A percentile compares a stretch with the other conserved stretches of the same genome.
Conservation (phyloP, 1,140 invertebrate species). For the Megathymus violae region DNA sequence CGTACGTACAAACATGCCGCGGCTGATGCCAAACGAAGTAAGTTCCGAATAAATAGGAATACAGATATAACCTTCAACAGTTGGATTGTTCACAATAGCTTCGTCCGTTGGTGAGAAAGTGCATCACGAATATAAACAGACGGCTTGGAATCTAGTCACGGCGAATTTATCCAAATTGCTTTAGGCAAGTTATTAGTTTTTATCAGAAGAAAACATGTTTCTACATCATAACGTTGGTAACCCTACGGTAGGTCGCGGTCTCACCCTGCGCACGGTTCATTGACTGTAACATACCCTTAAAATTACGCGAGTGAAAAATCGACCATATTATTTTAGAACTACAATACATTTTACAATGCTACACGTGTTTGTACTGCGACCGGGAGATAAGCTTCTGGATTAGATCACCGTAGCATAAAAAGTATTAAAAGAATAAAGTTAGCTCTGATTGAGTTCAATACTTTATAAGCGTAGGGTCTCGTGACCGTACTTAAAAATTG, state of each 20-base stretch:
- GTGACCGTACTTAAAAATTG: slow-evolving; percentile 10
- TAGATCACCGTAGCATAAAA: slow-evolving; percentile 64
- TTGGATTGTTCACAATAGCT: too few relatives aligned
- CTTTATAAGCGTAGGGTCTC: slow-evolving; percentile 32
- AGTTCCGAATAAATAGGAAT: too few relatives aligned
- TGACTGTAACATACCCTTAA: slow-evolving; percentile 54
- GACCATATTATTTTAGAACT: slow-evolving; percentile 33
- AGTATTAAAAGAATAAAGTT: slow-evolving; percentile 61
- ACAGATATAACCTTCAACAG: too few relatives aligned
- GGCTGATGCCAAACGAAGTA: too few relatives aligned
- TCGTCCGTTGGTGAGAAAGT: too few relatives aligned
- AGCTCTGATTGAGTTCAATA: slow-evolving; percentile 57
- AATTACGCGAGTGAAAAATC: slow-evolving; percentile 30
- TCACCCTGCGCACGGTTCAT: slow-evolving; percentile 62
- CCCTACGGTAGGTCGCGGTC: slow-evolving; percentile 75
- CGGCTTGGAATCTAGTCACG: too few relatives aligned
- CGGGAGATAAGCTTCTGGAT: slow-evolving; percentile 70
- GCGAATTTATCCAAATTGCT: too few relatives aligned
- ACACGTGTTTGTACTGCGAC: slow-evolving; percentile 52
- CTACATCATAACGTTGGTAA: slow-evolving; percentile 44
- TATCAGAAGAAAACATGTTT: too few relatives aligned
- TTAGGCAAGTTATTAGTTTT: too few relatives aligned
- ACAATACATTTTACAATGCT: slow-evolving; percentile 41
- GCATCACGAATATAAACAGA: too few relatives aligned
- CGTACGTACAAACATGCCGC: too few relatives aligned